Evolutionary conservation across 2,888 invertebrate species (phyloP), one percentile per base, ranked within the genome.

Genomic region (Pseudococcus longispinus): DNA sequence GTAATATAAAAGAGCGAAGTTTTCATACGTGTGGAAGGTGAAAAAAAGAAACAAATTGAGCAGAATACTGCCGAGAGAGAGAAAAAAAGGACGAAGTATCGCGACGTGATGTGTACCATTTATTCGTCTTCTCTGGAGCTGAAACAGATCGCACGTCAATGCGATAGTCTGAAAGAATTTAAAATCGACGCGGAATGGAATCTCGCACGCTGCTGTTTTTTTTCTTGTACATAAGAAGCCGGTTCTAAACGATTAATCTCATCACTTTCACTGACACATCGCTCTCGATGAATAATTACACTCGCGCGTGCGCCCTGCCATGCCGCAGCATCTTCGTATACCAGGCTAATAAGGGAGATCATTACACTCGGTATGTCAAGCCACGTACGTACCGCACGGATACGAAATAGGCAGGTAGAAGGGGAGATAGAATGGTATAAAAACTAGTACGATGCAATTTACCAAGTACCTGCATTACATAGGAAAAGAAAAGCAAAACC

Each of bases 261-360:
- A 42, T 80, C 77, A 80, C 77, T 80, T 80, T 80, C 77, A 80
- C 77, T 42, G 77, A 42, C 42, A 80, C 77, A 80, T n/a, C 77
- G 20, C 8, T 20, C 77, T 80, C 77, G 42, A 20, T 60, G 60
- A 60, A 37, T 80, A 80, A 20, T 26, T 80, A 80, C 77, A 80
- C 42, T 80, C 42, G 29, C 70, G 70, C 77, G 77, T 80, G 77
- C 42, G 55, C 60, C 55, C 55, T 55, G 55, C 13, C 46, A 46
- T 46, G n/a, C 55, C 23, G 8, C 60, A 60, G 60, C 23, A 60
- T 51, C 51, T 4, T 15, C 46, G n/a, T 60, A 55, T 20, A 13
- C 23, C 9, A 60, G 9, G 60, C 60, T 60, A 60, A 60, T 60
- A 60, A 60, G 60, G 60, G 60, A 60, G 51, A 60, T 60, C 60